Conservation (phyloP, 2,888 invertebrate species). For the Rhyacophila evoluta region DNA sequence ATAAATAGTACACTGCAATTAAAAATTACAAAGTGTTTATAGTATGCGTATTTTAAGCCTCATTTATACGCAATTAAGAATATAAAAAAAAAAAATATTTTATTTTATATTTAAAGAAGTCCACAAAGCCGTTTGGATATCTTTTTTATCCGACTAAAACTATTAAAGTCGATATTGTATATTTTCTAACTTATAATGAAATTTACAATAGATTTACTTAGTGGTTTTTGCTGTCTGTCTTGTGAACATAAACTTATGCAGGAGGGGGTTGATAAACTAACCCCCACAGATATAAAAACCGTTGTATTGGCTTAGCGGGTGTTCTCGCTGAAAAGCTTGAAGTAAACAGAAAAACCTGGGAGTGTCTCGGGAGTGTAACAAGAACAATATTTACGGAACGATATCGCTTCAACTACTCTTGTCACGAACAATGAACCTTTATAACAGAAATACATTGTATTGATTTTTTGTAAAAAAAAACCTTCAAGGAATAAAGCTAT, state of each 20-base stretch:
- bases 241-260: neutral
- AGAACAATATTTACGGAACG: slow-evolving; percentile 6
- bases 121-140: too few species aligned
- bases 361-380: neutral
- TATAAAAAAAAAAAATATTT: too few species aligned
- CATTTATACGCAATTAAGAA: too few species aligned
- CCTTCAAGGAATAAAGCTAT: neutral
- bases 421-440: slow-evolving; percentile 1
- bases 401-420: neutral
- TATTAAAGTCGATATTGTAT: too few species aligned
- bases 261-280: neutral
- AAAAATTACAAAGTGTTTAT: too few species aligned
- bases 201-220: neutral
- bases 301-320: neutral
- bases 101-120: too few species aligned
- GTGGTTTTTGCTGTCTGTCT: slow-evolving; percentile 11
- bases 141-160: too few species aligned
- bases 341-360: neutral
- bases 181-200: neutral
- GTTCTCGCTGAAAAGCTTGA: neutral
- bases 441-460: neutral
- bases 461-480: neutral
- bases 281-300: neutral
- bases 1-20: too few species aligned
- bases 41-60: too few species aligned